Evolutionary conservation across 2,113 vertebrate genomes (phyloP), one percentile per base, ranked within the genome.

Genomic region (Coptodon bakossiorum): DNA sequence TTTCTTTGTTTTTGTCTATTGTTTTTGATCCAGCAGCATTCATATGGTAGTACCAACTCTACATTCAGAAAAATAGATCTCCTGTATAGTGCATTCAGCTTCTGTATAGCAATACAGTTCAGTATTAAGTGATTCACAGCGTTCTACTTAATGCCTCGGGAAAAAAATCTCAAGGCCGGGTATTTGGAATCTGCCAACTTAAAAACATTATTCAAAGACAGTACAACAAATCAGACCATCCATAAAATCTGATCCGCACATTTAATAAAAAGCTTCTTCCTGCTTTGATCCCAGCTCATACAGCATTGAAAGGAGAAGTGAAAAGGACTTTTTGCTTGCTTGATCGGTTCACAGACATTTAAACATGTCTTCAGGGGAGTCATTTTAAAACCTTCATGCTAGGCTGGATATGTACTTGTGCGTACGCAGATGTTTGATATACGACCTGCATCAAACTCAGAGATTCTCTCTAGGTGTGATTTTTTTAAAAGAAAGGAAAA

Each of bases 41-140:
- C 84, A 48, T 88, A 80, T 84, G 50, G 83, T 92, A 61, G 91
- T 94, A 93, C 90, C 94, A 94, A 94, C 93, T 92, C 92, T 95
- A 96, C 94, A 96, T 96, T 96, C 95, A 96, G 84, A 95, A 95
- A 96, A 93, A 95, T 91, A 94, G 83, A 93, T 94, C 89, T 92
- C 90, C 87, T 90, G 85, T 91, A 86, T 93, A 95, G 94, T 94
- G 94, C 92, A 95, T 93, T 95, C 90, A 76, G 85, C 90, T 90
- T 84, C 83, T 93, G 86, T 84, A 81, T 80, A 86, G 90, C 88
- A 86, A 85, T 66, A 88, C 82, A 84, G 80, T 88, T 93, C 88
- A 93, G 83, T 90, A 81, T 61, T 83, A 78, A 92, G 88, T 79
- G 81, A 90, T 92, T 95, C 93, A 93, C 94, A 95, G 94, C 93